Base-by-base conservation (phyloP, 2,113 vertebrate genomes). In the Chlorodrepanis virens region DNA sequence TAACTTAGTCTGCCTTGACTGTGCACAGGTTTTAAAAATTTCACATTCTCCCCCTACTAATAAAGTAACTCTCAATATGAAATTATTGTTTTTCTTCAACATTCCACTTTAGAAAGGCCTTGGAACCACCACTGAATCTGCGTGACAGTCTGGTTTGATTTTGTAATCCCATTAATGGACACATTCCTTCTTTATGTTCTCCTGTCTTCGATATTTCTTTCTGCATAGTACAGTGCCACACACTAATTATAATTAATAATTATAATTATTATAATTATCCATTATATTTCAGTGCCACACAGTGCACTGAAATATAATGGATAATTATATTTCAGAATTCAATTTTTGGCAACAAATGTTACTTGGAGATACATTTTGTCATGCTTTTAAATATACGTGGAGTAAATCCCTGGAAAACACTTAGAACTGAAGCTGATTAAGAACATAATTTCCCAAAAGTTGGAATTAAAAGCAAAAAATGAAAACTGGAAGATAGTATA, bases 161-260 rank as follows among this genome's bases (percentile, higher is more conserved):
- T 78, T 81, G 56, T 71, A 95, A 94, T 79, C 67, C 44, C n/a
- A 65, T 93, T 94, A 94, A n/a, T 83, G 37, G 35, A 96, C 28
- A 61, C 15, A 70, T 94, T 90, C 15, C 11, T 72, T 64, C 53
- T 92, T 96, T 83, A 71, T 85, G 70, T 80, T 95, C 22, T 64
- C 24, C 64, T 87, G 47, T 82, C 39, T 93, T 87, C 71, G 56
- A 28, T 70, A 85, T 79, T 93, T 91, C 20, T 90, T 89, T 44
- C 17, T 71, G 59, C 63, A 87, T 71, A 90, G 5, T 50, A 67
- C 23, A 77, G 25, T 70, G 29, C 10, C 47, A 80, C 27, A 54
- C n/a, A 83, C 35, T 35, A 35, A 35, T 35, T 35, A 35, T 35
- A 35, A 35, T 35, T 35, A 35, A 35, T 35, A 35, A 35, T 35